Conservation (phyloP, 1,140 invertebrate genomes). For the Kradibia gibbosae region DNA sequence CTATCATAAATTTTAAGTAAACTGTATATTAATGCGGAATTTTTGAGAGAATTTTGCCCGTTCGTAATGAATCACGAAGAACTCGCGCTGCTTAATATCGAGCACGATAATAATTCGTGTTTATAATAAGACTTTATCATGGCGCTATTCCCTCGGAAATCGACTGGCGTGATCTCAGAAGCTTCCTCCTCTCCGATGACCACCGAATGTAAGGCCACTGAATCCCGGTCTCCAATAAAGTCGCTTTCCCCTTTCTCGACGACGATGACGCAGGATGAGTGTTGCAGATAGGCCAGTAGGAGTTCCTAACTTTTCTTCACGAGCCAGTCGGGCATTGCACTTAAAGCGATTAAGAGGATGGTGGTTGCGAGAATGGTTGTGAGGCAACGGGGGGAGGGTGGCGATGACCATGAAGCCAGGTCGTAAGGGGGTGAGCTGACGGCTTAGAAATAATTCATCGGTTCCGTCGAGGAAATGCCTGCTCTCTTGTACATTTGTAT, state of each 20-base stretch:
- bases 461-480: conserved; percentile 8
- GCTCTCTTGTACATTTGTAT: conserved; percentile 20
- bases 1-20: neutral
- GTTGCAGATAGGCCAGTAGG: neutral
- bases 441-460: conserved; percentile 48
- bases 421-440: no score
- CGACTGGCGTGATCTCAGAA: no score
- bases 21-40: neutral
- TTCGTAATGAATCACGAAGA: neutral
- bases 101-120: conserved; percentile 30
- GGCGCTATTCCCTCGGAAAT: no score
- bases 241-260: neutral
- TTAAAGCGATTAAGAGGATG: conserved; percentile 31
- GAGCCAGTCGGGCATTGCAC: conserved; percentile 31
- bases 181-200: neutral
- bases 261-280: neutral
- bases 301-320: conserved; percentile 4
- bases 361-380: no score
- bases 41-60: neutral
- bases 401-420: no score
- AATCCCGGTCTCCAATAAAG: conserved; percentile 23
- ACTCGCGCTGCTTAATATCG: neutral
- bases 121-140: neutral
- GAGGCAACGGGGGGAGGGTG: no score
- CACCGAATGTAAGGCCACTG: neutral